Evolutionary conservation across 1,140 invertebrate genomes (phyloP), one percentile per base, ranked within the genome.

Genomic region (Augochlora pura): DNA sequence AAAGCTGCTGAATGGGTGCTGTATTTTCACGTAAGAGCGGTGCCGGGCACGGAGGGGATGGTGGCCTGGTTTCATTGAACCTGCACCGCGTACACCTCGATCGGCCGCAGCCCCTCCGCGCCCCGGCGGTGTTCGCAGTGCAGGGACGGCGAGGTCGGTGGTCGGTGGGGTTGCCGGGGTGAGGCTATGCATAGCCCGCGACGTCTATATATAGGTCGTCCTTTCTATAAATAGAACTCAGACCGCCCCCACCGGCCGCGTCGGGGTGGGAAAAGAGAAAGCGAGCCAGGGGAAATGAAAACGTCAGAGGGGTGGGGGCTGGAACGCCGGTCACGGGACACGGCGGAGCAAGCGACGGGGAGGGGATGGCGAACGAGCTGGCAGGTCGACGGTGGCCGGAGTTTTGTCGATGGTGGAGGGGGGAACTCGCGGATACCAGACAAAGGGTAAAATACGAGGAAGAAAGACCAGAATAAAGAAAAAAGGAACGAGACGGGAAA

Each of bases 21-120:
- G 86, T 85, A 84, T 88, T 89, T 87, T 87, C 80, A 85, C 86
- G 86, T 86, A 86, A 86, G 86, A 84, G 88, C 67, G 65, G 18
- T 8, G 54, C 57, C 60, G 57, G 63, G 32, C 46, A 57, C 60
- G 68, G 66, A 85, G 84, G 83, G 80, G 83, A 83, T 78, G 78
- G 52, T 88, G 90, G 88, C 90, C 91, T 91, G 89, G 88, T 91
- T 91, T 91, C 91, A 91, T 91, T 91, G 91, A 91, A 91, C 91
- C 87, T 89, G 86, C 88, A 88, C 72, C 86, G 82, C 78, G 81
- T 81, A 79, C 79, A 77, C 77, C 82, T 73, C 77, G 77, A 60
- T 71, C 65, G 70, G 60, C 76, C 70, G 46, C 81, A 69, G 39
- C 67, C 68, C 63, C 75, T 65, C 75, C 59, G 32, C 69, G 25